Base-by-base conservation (phyloP, 2,113 vertebrate species). In the Chionis minor region DNA sequence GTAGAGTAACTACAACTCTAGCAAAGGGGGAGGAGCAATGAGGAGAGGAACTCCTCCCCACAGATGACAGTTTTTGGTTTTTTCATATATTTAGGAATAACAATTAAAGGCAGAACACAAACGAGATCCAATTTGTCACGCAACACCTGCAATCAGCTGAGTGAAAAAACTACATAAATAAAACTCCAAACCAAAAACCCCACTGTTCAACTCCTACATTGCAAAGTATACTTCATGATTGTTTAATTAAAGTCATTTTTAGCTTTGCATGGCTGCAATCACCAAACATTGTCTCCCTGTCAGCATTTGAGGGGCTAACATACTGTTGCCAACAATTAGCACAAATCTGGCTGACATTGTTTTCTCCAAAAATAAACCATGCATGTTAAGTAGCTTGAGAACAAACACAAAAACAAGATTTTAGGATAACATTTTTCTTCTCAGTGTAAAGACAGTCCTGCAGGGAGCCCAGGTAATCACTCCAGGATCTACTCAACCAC, bases 241-340 rank as follows among this genome's bases (percentile, higher is more conserved):
- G 93, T 97, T 97, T 96, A 96, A 97, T 97, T 96, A 91, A 97
- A 96, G 93, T 87, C 79, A 89, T 96, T 96, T 97, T 96, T 94
- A 95, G 96, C 90, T 92, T 91, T 96, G 91, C 94, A 92, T 40
- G 82, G 85, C 92, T 96, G 97, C 96, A 97, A 96, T 97, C 97
- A 97, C 95, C 88, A 95, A 97, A 98, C 93, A 97, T 96, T 98
- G 96, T 97, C 91, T 97, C 96, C 92, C 91, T 96, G 97, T 96
- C 97, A 97, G 95, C 86, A 81, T 97, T 38, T 78, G 94, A 97
- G 96, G 93, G 93, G 95, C 95, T 94, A 95, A 96, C 88, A 83
- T 10, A 96, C 81, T 89, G 86, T 90, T 96, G 97, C 95, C 96
- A 97, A 97, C 97, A 97, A 97, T 97, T 97, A 97, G 97, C 73